Evolutionary conservation across 2,113 vertebrate genomes (phyloP), one percentile per base, ranked within the genome.

Genomic region (Microcebus murinus): DNA sequence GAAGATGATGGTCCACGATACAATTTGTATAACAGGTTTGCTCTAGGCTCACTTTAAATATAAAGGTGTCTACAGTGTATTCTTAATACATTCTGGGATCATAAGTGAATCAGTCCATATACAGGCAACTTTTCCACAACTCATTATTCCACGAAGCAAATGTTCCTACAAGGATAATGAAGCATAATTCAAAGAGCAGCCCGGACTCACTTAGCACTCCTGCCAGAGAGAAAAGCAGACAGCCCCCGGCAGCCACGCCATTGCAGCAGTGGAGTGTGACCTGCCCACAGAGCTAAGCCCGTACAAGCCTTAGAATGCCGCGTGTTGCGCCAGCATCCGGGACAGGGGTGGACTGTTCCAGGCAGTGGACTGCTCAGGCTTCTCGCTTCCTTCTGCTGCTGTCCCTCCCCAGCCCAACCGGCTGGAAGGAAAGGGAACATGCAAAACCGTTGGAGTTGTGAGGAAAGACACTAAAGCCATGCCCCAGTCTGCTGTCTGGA

Each of bases 361-460:
- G n/a, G n/a, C 50, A 27, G 4, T 1, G 36, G 68, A 4, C 2
- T 20, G 20, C 23, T 27, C 5, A 0, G 2, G 13, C 18, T 3
- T 45, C 63, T 42, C 39, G 5, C 36, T 80, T 63, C 42, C 42
- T 36, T 42, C 36, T 14, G n/a, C 86, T 59, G n/a, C 71, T 61
- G 17, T 55, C 39, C 57, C 18, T 31, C n/a, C 48, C 20, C 29
- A n/a, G 25, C 29, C 42, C 6, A 6, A 34, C 52, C 0, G 39
- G 29, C 57, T 68, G 27, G 42, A 55, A 70, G n/a, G 36, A 29
- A 34, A 36, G 76, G 18, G 10, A 23, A n/a, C 20, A 23, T 6
- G 10, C 36, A 23, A 45, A 88, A 23, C 48, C 20, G 0, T 5
- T 6, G 42, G 23, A 31, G 8, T 42, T 50, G 1, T 10, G 23